Evolutionary conservation across 30 jellyfish, hydroid and myxozoan genomes (phyloP).

Genomic region (Mastigias papua): DNA sequence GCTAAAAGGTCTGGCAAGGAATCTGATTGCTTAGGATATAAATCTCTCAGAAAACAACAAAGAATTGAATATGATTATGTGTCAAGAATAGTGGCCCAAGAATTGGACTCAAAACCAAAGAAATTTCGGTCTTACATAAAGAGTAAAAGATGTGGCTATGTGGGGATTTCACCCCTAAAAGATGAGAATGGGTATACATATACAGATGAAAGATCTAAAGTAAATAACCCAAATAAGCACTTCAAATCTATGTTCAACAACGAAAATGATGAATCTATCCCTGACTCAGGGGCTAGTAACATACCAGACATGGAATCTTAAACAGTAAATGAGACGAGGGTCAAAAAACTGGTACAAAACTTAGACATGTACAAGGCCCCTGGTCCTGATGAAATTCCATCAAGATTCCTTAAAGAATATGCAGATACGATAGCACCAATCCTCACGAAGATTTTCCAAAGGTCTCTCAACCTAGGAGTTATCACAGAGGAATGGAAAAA

Average conservation of each 20-base stretch:
- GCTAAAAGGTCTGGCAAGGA: slow-evolving; percentile 48
- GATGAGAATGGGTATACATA: slow-evolving; percentile 32
- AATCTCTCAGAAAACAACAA: slow-evolving; percentile 29
- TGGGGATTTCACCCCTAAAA: slow-evolving; percentile 41
- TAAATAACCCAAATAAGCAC: slow-evolving; percentile 1
- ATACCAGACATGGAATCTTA: no score
- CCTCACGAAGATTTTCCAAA: slow-evolving; percentile 3
- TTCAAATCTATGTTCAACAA: slow-evolving; percentile 43
- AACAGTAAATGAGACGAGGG: no score
- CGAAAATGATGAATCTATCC: slow-evolving; percentile 16
- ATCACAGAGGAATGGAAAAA: slow-evolving; percentile 28
- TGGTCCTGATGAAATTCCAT: slow-evolving; percentile 35
- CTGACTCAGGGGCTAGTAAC: neutral
- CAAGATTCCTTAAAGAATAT: slow-evolving; percentile 8
- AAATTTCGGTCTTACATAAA: slow-evolving; percentile 10
- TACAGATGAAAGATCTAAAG: slow-evolving; percentile 2
- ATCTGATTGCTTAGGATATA: slow-evolving; percentile 29
- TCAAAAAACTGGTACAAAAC: slow-evolving; percentile 14
- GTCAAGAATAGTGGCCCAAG: slow-evolving; percentile 17
- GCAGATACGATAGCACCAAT: slow-evolving; percentile 5
- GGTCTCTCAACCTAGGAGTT: slow-evolving; percentile 7
- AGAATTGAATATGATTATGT: slow-evolving; percentile 26
- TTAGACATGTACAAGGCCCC: slow-evolving; percentile 17
- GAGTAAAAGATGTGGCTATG: slow-evolving; percentile 16
- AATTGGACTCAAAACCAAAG: slow-evolving; percentile 36